Base-by-base conservation (phyloP, 2,113 vertebrate genomes). In the Andinoacara biseriatus region DNA sequence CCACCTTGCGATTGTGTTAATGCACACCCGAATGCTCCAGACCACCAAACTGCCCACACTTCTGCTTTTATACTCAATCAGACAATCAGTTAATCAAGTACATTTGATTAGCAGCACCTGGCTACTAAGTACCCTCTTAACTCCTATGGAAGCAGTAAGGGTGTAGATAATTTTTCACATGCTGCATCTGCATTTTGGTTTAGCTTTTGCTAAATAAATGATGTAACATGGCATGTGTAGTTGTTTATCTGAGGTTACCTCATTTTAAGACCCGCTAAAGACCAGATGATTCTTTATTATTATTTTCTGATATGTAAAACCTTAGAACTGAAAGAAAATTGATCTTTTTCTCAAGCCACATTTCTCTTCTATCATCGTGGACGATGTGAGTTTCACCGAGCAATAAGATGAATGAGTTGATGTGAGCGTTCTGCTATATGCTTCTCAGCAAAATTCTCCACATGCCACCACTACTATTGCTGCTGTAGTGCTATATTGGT, bases 101-200 rank as follows among this genome's bases (percentile, higher is more conserved):
- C 65, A 69, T 69, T 29, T 69, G 65, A 69, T 69, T 69, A 49
- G 65, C 43, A 69, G 43, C 65, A 20, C 65, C 15, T 29, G 43
- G 24, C 43, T 69, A 22, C 65, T 49, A 69, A 29, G 49, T 69
- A 29, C 24, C 65, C 43, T 69, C 40, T 49, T 49, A 46, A 69
- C 22, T 49, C 17, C 24, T 29, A 11, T 69, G 49, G 65, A 49
- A 69, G 65, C 43, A 13, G 49, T 49, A 26, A 69, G 20, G 17
- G 43, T 20, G 17, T 20, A 69, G 40, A 49, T 49, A 11, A 7
- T 49, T 52, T 7, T 69, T 49, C 18, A 69, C 46, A 43, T 17
- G 26, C 9, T 20, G 24, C 65, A 49, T 20, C 43, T 69, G 65
- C 24, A 69, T 69, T 49, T 49, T 43, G 40, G 40, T 11, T 43